These are phyloP conservation scores for Mamestra brassicae DNA, from an alignment of 2,888 invertebrate genomes.

Conservation along the genomic window DNA sequence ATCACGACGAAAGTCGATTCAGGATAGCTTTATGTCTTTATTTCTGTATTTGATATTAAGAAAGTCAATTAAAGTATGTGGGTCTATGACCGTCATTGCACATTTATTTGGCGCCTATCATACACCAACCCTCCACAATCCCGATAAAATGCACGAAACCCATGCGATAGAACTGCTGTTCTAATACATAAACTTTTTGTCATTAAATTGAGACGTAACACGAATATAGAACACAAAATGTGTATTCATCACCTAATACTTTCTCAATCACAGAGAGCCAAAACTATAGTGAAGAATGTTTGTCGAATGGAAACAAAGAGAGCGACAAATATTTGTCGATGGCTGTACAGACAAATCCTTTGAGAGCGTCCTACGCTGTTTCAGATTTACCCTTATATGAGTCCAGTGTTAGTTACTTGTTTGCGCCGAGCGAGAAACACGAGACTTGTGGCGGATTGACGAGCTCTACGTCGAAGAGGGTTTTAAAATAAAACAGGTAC, in stretches of 20 bases:
- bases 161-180: no score
- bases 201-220: neutral
- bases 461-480: neutral
- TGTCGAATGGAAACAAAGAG: constrained; percentile 76
- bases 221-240: neutral
- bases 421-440: constrained; percentile 39
- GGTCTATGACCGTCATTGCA: no score
- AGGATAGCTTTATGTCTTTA: no score
- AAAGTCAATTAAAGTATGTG: no score
- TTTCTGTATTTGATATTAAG: no score
- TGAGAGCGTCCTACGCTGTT: constrained; percentile 74
- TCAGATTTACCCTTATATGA: constrained; percentile 65
- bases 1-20: no score
- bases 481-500: constrained; percentile 15
- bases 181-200: no score
- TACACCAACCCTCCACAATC: no score
- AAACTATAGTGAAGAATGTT: constrained; percentile 52
- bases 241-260: constrained; percentile 38
- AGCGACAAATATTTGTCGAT: constrained; percentile 81
- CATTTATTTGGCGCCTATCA: no score
- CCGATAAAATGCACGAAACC: no score
- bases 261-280: constrained; percentile 41
- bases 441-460: constrained; percentile 13
- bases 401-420: constrained; percentile 47
- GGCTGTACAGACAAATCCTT: constrained; percentile 79